phyloP scores from a whole-genome alignment of 1,140 invertebrate species.

The Cheumatopsyche charites region DNA sequence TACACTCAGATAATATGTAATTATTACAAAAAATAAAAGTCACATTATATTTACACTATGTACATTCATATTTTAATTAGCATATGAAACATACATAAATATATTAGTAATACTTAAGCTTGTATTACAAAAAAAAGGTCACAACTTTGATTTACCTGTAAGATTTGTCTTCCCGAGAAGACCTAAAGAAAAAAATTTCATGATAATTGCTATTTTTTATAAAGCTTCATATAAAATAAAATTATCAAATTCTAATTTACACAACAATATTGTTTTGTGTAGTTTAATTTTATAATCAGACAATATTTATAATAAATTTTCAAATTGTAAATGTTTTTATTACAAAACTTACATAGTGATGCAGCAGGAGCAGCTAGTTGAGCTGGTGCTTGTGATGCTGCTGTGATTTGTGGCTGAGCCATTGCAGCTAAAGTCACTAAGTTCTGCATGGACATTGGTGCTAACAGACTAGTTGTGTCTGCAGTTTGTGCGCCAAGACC shows the following conservation, averaged over 20 bases:
- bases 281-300: not conserved
- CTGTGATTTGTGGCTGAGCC: constrained; percentile 72
- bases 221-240: not conserved
- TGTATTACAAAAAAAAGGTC: constrained; percentile 31
- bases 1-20: too few relatives aligned
- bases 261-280: not conserved
- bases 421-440: constrained; percentile 87
- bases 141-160: constrained; percentile 57
- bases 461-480: constrained; percentile 65
- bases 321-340: too few relatives aligned
- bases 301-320: too few relatives aligned
- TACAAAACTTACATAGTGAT: constrained; percentile 59
- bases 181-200: constrained; percentile 61
- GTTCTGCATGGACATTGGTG: constrained; percentile 88
- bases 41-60: not conserved
- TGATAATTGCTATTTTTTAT: not conserved
- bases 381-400: constrained; percentile 62
- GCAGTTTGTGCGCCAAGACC: constrained; percentile 60
- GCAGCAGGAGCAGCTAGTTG: constrained; percentile 59
- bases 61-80: not conserved
- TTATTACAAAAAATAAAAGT: too few relatives aligned
- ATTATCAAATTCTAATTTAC: not conserved
- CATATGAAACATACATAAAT: too few relatives aligned
- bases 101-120: constrained; percentile 35
- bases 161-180: constrained; percentile 65